These are phyloP conservation scores for Coregonus suidteri DNA, from an alignment of 2,797 vertebrate genomes.

Conservation along the genomic window DNA sequence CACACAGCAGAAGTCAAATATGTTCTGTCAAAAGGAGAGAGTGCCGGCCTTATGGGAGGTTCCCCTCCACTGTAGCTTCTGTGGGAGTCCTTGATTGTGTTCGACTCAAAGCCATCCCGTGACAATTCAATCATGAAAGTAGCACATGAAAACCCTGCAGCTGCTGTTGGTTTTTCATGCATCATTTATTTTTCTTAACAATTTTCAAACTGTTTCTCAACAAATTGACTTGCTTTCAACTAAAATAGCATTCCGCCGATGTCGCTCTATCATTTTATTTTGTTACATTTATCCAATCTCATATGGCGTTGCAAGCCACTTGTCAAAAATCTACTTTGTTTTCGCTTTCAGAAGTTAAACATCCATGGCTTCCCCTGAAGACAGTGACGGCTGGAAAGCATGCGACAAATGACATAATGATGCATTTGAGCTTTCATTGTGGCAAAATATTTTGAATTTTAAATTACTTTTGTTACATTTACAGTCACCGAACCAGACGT, in stretches of 20 bases:
- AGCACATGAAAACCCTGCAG: constrained; percentile 49
- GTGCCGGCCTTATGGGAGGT: constrained; percentile 4
- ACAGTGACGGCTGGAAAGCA: constrained; percentile 21
- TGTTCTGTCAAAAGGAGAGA: constrained; percentile 52
- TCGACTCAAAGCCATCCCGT: constrained; percentile 46
- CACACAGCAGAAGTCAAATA: constrained; percentile 44
- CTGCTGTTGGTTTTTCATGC: constrained; percentile 19
- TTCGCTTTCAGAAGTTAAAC: neutral
- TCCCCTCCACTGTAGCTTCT: constrained; percentile 52
- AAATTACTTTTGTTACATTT: constrained; percentile 64
- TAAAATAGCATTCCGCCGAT: constrained; percentile 37
- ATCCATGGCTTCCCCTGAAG: constrained; percentile 29
- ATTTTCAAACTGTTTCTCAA: neutral
- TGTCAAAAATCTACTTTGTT: constrained; percentile 25
- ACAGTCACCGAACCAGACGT: constrained; percentile 44
- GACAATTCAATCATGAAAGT: constrained; percentile 59
- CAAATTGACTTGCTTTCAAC: constrained; percentile 41
- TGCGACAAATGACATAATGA: constrained; percentile 58
- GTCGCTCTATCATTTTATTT: constrained; percentile 37
- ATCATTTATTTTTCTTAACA: constrained; percentile 26
- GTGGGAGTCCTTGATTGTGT: constrained; percentile 58
- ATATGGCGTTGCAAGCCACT: constrained; percentile 34
- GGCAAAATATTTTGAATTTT: constrained; percentile 54
- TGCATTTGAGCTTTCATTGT: constrained; percentile 50
- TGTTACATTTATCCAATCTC: constrained; percentile 36